These are phyloP conservation scores for Suncus etruscus DNA, from an alignment of 2,113 vertebrate species.

Conservation along the genomic window DNA sequence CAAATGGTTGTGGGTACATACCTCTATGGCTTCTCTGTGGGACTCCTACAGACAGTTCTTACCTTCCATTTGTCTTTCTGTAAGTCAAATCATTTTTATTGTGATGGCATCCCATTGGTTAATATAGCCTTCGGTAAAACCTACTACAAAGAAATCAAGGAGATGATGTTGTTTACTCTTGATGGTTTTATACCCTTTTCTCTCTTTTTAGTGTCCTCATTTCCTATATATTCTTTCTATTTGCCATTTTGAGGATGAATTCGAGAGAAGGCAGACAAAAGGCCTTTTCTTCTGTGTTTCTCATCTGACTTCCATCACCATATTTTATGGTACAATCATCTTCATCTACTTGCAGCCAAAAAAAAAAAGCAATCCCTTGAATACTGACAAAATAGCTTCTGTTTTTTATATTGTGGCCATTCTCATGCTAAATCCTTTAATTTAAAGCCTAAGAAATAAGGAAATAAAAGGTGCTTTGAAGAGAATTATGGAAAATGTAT, in stretches of 20 bases:
- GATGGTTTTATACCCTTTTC: neutral
- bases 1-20: neutral
- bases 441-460: too few species aligned
- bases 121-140: slow-evolving; percentile 2
- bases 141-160: slow-evolving; percentile 8
- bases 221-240: slow-evolving; percentile 50
- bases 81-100: neutral
- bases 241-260: slow-evolving; percentile 58
- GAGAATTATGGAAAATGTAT: neutral
- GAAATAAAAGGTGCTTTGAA: neutral
- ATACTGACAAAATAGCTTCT: slow-evolving; percentile 33
- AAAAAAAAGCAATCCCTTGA: slow-evolving; percentile 33
- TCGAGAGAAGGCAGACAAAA: slow-evolving; percentile 39
- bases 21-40: neutral
- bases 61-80: slow-evolving; percentile 47
- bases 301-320: slow-evolving; percentile 43
- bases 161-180: neutral
- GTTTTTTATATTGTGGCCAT: slow-evolving; percentile 57
- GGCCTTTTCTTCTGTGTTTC: slow-evolving; percentile 62
- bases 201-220: neutral
- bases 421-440: slow-evolving; percentile 65
- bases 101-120: slow-evolving; percentile 42
- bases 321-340: slow-evolving; percentile 54
- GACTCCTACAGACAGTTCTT: neutral
- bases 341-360: slow-evolving; percentile 65